Conservation (phyloP, 2,113 vertebrate genomes). For the Apteryx mantelli region DNA sequence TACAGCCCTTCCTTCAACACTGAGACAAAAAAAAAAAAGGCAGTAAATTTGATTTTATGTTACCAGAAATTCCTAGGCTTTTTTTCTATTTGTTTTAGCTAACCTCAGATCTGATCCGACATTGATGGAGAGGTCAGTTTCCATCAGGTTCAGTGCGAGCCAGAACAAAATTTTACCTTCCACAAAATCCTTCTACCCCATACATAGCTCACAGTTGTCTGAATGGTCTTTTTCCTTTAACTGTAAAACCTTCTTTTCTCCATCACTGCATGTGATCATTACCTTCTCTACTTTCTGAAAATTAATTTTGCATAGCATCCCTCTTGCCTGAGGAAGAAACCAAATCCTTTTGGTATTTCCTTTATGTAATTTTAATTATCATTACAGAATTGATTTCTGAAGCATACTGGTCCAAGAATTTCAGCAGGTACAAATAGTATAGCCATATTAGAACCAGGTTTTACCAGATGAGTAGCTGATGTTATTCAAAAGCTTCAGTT, state of each 20-base stretch:
- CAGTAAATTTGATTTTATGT: background rate
- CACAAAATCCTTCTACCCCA: background rate
- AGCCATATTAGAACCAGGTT: background rate
- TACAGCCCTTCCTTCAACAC: background rate
- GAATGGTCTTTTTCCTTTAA: background rate
- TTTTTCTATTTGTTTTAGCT: background rate
- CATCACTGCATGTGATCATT: background rate
- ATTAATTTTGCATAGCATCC: background rate
- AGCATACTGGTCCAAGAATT: background rate
- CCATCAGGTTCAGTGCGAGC: background rate
- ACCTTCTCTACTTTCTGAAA: background rate
- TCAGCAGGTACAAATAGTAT: background rate
- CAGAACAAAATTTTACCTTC: background rate
- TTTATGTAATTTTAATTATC: background rate
- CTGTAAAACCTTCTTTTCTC: background rate
- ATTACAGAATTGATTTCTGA: background rate
- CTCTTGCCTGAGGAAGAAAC: background rate
- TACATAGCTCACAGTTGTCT: fast-evolving
- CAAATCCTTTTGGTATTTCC: background rate
- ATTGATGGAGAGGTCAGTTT: background rate
- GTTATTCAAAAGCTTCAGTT: background rate
- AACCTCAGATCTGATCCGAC: background rate
- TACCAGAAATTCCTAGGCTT: background rate
- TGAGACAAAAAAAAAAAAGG: fast-evolving
- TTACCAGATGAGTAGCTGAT: background rate